Base-by-base conservation (phyloP, 1,140 invertebrate species). In the Ips typographus region DNA sequence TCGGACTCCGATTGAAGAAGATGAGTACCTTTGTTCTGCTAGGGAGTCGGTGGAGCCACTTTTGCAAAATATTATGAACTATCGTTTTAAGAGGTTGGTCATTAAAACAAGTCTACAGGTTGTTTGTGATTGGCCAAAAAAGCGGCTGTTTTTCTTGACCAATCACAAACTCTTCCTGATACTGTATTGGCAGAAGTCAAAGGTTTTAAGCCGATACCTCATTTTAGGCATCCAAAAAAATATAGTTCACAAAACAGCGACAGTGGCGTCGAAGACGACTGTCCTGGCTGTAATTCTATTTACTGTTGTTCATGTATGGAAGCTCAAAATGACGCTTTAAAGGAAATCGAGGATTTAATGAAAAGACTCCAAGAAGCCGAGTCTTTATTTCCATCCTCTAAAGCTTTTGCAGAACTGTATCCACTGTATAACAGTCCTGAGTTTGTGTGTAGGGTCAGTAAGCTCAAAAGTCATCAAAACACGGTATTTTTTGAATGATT, bases 371-470 rank as follows among this genome's bases (percentile, higher is more conserved):
- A 94, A 74, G 81, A 82, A n/a, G 90, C 91, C 0, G 90, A 94
- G 75, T 85, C 88, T 1, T 83, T 95, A 1, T 97, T 93, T 82
- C 93, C 93, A 1, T 94, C 93, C 1, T 88, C 87, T n/a, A 88
- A 89, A 71, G 89, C 90, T 38, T 90, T 96, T 79, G 88, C 85
- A 1, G 77, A 82, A 4, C 85, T 91, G 63, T 91, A 91, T 83
- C 89, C 90, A 1, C 79, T 90, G 3, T 93, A 91, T 75, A 86
- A 84, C 68, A 87, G 86, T 70, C 75, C 82, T 38, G 83, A 87
- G 63, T 93, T 94, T 78, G 85, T 84, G 6, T 84, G 83, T 1
- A 83, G 88, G 73, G 84, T 66, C 53, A 59, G 64, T 64, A 40
- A 1, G 8, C 3, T 59, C 36, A 36, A 39, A 40, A 40, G 40